Evolutionary conservation across 2,888 invertebrate species (phyloP), one percentile per base, ranked within the genome.

Genomic region (Antheraea yamamai): DNA sequence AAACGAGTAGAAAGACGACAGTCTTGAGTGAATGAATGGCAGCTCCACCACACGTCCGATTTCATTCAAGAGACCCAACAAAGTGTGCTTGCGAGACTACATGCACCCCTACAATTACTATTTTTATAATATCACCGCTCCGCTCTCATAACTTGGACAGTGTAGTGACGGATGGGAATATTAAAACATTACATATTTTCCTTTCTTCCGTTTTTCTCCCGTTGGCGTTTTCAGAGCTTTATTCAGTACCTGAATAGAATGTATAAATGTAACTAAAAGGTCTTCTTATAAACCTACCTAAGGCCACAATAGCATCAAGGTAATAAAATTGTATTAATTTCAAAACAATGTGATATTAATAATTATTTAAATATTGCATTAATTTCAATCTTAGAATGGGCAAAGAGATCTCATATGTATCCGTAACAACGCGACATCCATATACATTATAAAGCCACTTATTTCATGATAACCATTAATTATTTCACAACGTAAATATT

Each of bases 121-220:
- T 18, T 55, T 18, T 55, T 6, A 66, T 14, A 66, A 16, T 30
- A 30, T 16, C 64, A 66, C 73, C 80, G 79, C 76, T 75, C 8
- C 18, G 23, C 64, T 74, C 79, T 76, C 79, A 14, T 81, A 23
- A 66, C 79, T 87, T 87, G 77, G 16, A 78, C 81, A 81, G 78
- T 76, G 77, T 76, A 76, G 81, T 89, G 89, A 90, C 89, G 90
- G 92, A 93, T 93, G 89, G 86, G 89, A 93, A 93, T 93, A 93
- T 94, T 94, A 93, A 92, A 94, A 93, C 92, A 94, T 94, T 92
- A 94, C 93, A 94, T 93, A 93, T 93, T 93, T 93, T 92, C 89
- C 88, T 92, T 89, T 87, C 88, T 86, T 87, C 86, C 83, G 85
- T 87, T 89, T 88, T 88, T 87, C 85, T 83, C 83, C 79, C 85